phyloP scores from a whole-genome alignment of 2,888 invertebrate genomes.

The Dendrolimus pini region DNA sequence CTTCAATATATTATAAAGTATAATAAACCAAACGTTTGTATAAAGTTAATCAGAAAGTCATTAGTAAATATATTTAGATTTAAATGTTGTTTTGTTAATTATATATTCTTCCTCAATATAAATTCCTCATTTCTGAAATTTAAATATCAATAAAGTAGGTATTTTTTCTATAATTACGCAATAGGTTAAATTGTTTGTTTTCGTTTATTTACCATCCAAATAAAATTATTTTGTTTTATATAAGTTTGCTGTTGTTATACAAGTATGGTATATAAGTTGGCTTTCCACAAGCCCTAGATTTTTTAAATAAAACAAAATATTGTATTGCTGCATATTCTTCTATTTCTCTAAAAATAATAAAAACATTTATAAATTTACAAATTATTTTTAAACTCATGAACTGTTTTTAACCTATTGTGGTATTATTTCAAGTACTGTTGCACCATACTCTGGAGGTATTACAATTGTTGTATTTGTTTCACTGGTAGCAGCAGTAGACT shows the following conservation, averaged over 20 bases:
- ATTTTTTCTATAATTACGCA: no score
- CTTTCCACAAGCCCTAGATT: no score
- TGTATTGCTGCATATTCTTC: constrained; percentile 6
- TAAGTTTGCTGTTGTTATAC: no score
- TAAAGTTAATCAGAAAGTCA: constrained; percentile 57
- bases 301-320: constrained; percentile 3
- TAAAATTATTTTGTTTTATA: no score
- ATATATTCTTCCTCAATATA: constrained; percentile 7
- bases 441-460: constrained; percentile 41
- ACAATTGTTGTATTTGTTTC: constrained; percentile 13
- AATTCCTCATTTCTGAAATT: no score
- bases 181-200: no score
- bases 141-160: no score
- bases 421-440: constrained; percentile 47
- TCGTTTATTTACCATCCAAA: no score
- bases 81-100: constrained; percentile 11
- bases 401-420: constrained; percentile 28
- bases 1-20: constrained; percentile 42
- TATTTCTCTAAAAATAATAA: background rate
- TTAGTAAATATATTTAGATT: constrained; percentile 37
- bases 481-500: constrained; percentile 4
- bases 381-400: constrained; percentile 8
- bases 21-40: constrained; percentile 66
- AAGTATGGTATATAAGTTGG: no score
- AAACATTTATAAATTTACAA: constrained; percentile 3